Evolutionary conservation across 2,888 invertebrate species (phyloP).

Genomic region (Tethea ocularis): DNA sequence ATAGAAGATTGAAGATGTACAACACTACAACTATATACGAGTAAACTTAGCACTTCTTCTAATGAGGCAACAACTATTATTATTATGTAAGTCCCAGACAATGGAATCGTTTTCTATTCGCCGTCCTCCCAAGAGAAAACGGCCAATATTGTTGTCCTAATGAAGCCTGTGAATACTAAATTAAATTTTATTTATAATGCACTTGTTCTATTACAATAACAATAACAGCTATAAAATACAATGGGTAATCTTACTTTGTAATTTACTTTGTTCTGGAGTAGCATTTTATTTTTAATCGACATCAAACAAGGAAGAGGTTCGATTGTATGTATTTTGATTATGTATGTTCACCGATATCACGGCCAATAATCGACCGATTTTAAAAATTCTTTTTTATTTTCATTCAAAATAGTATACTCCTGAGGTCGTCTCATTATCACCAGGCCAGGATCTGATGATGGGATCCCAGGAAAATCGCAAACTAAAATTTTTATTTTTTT

Average conservation of each 20-base stretch:
- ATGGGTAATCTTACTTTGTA: background rate
- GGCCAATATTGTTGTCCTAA: background rate
- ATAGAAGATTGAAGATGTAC: no score
- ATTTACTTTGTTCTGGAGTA: background rate
- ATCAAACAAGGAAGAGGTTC: no score
- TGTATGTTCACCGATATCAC: no score
- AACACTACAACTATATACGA: background rate
- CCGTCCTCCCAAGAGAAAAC: background rate
- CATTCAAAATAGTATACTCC: no score
- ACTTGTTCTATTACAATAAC: background rate
- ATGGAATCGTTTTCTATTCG: background rate
- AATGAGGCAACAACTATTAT: constrained; percentile 1
- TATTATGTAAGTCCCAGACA: background rate
- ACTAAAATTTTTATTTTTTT: no score
- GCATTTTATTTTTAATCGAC: background rate
- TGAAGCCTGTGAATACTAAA: background rate
- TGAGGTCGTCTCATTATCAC: no score
- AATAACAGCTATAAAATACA: background rate
- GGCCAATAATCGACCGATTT: no score
- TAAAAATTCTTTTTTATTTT: no score
- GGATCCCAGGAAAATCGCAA: no score
- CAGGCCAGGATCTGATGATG: no score
- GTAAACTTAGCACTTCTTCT: background rate
- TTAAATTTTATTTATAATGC: background rate
- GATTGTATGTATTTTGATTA: no score